Conservation (phyloP, 2,888 invertebrate species). For the Andricus curvator region DNA sequence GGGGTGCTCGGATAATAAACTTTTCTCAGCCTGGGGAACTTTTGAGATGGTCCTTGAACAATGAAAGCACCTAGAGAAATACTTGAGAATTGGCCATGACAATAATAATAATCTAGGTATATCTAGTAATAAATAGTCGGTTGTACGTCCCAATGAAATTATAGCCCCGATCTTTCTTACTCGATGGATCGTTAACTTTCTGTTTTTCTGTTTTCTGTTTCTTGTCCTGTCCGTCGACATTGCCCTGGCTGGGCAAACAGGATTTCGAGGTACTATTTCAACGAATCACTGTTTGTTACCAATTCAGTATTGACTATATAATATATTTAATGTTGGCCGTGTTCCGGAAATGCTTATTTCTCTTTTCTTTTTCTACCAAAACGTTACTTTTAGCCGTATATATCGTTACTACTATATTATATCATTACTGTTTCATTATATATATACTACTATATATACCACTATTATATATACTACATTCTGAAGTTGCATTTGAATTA, state of each 20-base stretch:
- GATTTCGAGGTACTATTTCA: conserved; percentile 89
- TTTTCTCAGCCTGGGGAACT: conserved; percentile 78
- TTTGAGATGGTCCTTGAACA: conserved; percentile 80
- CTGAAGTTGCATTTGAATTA: conserved; percentile 71
- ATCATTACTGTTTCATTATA: conserved; percentile 47
- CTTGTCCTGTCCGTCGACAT: conserved; percentile 85
- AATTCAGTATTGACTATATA: conserved; percentile 53
- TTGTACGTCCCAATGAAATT: conserved; percentile 28
- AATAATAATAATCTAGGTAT: conserved; percentile 53
- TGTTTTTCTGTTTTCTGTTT: conserved; percentile 85
- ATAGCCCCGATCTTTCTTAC: conserved; percentile 53
- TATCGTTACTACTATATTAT: conserved; percentile 51
- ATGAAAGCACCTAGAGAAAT: conserved; percentile 61
- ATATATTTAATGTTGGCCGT: conserved; percentile 74
- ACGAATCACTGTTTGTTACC: conserved; percentile 54
- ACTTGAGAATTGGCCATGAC: conserved; percentile 63
- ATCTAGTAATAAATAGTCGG: conserved; percentile 4
- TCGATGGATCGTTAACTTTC: conserved; percentile 70
- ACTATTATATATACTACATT: conserved; percentile 51
- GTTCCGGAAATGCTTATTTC: conserved; percentile 73
- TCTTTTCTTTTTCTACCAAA: conserved; percentile 40
- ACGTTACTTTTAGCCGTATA: conserved; percentile 63
- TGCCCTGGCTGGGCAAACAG: conserved; percentile 84
- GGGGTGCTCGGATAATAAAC: conserved; percentile 58
- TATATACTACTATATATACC: not conserved